Conservation (phyloP, 2,113 vertebrate species). For the Lophotis ruficrista region DNA sequence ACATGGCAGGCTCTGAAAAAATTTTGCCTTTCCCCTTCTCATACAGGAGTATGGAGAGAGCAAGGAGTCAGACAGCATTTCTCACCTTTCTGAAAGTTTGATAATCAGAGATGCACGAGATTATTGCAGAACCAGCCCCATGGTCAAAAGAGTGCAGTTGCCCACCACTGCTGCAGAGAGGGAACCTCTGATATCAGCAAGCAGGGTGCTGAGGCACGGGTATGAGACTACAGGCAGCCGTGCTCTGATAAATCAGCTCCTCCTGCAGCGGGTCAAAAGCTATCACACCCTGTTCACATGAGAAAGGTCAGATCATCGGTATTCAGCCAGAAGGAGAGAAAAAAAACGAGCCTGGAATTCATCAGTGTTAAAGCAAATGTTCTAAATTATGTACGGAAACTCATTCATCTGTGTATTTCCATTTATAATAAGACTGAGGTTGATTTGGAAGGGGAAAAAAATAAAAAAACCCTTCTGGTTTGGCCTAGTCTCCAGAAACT, state of each 20-base stretch:
- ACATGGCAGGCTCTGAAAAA: not conserved
- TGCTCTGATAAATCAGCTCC: not conserved
- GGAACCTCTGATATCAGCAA: not conserved
- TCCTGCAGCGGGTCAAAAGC: not conserved
- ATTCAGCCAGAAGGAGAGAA: not conserved
- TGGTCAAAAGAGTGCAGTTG: not conserved
- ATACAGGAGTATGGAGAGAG: not conserved
- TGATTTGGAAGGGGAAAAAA: not conserved
- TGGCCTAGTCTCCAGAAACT: not conserved
- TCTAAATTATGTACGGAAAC: not conserved
- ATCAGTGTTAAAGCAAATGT: not conserved
- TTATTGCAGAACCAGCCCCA: not conserved
- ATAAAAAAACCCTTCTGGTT: not conserved
- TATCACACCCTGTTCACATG: not conserved
- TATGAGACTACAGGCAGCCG: fast-evolving
- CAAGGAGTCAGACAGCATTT: not conserved
- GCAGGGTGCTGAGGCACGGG: not conserved
- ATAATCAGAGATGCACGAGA: not conserved
- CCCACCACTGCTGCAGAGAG: not conserved
- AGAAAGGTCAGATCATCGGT: not conserved
- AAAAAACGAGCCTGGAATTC: not conserved
- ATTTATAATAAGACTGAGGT: not conserved
- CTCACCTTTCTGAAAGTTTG: not conserved
- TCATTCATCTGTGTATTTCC: not conserved
- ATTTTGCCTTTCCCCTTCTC: not conserved